A percentile compares a stretch with the other conserved stretches of the same genome.
Conservation (phyloP, 2,888 invertebrate genomes). For the Andrena haemorrhoa region DNA sequence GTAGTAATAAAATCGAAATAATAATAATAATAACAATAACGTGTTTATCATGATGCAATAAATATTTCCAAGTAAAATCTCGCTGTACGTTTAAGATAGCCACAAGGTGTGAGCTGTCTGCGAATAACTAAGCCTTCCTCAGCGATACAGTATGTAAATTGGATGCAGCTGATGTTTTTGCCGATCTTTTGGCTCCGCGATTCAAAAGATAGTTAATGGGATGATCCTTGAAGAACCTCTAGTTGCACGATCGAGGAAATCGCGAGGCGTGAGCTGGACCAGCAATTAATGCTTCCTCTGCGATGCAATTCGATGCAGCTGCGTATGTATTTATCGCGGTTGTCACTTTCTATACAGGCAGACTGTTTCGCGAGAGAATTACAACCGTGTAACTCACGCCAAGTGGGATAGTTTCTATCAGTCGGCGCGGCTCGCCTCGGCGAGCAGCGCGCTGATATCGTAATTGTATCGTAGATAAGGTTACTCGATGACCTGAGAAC, state of each 20-base stretch:
- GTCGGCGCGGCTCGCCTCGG: conserved; percentile 12
- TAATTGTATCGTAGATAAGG: conserved; percentile 62
- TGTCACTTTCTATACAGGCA: conserved; percentile 59
- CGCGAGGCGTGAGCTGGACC: conserved; percentile 30
- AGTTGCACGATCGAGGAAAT: conserved; percentile 7
- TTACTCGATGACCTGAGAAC: conserved; percentile 51
- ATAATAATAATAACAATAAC: too few relatives aligned
- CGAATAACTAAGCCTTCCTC: too few relatives aligned
- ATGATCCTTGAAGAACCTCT: neutral
- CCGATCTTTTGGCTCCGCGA: too few relatives aligned
- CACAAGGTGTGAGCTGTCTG: too few relatives aligned
- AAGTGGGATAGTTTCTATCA: conserved; percentile 59
- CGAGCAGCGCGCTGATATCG: conserved; percentile 50
- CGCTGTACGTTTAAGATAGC: too few relatives aligned
- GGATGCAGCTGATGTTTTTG: too few relatives aligned
- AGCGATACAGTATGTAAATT: too few relatives aligned
- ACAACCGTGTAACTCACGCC: conserved; percentile 65
- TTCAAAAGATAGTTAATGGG: too few relatives aligned
- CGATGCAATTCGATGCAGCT: conserved; percentile 61
- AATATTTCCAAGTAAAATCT: too few relatives aligned
- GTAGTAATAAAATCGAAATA: too few relatives aligned
- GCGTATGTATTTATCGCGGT: conserved; percentile 65
- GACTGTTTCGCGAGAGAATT: conserved; percentile 56
- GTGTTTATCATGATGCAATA: too few relatives aligned
- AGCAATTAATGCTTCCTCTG: conserved; percentile 23